A percentile compares a stretch with the other conserved stretches of the same genome.
Conservation (phyloP, 2,113 vertebrate genomes). For the Ailuropoda melanoleuca region DNA sequence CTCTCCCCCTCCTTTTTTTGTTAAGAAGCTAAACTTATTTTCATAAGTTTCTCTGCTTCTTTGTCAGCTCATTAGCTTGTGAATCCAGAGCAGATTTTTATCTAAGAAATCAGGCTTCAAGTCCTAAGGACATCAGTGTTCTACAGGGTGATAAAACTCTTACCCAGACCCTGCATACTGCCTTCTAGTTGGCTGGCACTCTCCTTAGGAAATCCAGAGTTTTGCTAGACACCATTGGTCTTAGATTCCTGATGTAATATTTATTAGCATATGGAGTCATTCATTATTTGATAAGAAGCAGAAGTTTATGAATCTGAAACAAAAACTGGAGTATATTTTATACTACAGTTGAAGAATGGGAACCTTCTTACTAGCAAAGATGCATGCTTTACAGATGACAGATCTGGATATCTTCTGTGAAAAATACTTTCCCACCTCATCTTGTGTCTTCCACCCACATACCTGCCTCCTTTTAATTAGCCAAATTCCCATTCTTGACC, state of each 20-base stretch:
- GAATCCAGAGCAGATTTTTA: constrained; percentile 30
- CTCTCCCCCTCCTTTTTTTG: not conserved
- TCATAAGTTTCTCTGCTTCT: not conserved
- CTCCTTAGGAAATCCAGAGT: not conserved
- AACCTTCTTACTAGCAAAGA: not conserved
- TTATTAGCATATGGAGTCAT: constrained; percentile 27
- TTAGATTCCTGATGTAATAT: constrained; percentile 21
- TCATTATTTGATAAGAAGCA: constrained; percentile 48
- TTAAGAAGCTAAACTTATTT: constrained; percentile 20
- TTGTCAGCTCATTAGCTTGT: not conserved
- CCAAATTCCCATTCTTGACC: not conserved
- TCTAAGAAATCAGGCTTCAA: not conserved
- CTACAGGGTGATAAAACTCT: not conserved
- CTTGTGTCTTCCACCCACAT: not conserved
- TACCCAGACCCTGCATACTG: not conserved
- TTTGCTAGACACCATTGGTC: not conserved
- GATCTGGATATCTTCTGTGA: not conserved
- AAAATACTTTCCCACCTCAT: not conserved
- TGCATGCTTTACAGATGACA: not conserved
- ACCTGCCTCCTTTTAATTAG: not conserved
- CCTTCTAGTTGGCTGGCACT: constrained; percentile 2
- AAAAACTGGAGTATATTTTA: not conserved
- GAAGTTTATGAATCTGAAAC: not conserved
- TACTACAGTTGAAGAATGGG: too few relatives aligned
- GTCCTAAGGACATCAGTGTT: not conserved